phyloP scores from a whole-genome alignment of 2,113 vertebrate species.

The Alligator sinensis region DNA sequence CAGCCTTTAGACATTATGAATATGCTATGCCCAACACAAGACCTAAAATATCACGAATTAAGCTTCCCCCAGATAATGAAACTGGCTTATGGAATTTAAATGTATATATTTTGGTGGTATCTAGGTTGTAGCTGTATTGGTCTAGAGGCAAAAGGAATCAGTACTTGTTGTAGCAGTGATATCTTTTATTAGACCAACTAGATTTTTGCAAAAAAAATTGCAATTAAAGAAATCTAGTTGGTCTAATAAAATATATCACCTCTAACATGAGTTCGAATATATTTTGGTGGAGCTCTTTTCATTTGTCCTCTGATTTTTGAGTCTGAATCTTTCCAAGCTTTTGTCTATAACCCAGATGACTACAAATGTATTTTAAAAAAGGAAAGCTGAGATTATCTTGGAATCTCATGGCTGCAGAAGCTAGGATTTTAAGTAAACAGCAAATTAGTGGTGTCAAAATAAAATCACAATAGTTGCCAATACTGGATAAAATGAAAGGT shows the following conservation, averaged over 20 bases:
- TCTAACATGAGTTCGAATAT: background rate
- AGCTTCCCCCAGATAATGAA: background rate
- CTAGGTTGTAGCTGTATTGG: too few species aligned
- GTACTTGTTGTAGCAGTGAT: too few species aligned
- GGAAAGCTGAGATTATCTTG: background rate
- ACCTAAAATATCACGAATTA: fast-evolving
- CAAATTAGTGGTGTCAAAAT: background rate
- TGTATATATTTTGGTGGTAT: background rate
- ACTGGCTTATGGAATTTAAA: background rate
- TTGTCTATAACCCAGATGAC: background rate
- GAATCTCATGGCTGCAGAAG: background rate
- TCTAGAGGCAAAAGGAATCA: too few species aligned
- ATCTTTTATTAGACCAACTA: too few species aligned
- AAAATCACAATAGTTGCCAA: background rate
- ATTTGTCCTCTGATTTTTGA: background rate
- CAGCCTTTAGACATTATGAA: background rate
- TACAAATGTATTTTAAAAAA: background rate
- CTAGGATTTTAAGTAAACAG: background rate
- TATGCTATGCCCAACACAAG: fast-evolving
- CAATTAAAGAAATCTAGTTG: too few species aligned
- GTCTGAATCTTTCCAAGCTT: background rate
- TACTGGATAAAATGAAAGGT: background rate
- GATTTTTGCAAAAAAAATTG: too few species aligned
- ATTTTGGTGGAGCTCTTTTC: background rate
- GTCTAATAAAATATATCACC: too few species aligned